A percentile compares a stretch with the other conserved stretches of the same genome.
Evolutionary conservation across 2,797 vertebrate species (phyloP).

Genomic region (Halcyon leucocephala): DNA sequence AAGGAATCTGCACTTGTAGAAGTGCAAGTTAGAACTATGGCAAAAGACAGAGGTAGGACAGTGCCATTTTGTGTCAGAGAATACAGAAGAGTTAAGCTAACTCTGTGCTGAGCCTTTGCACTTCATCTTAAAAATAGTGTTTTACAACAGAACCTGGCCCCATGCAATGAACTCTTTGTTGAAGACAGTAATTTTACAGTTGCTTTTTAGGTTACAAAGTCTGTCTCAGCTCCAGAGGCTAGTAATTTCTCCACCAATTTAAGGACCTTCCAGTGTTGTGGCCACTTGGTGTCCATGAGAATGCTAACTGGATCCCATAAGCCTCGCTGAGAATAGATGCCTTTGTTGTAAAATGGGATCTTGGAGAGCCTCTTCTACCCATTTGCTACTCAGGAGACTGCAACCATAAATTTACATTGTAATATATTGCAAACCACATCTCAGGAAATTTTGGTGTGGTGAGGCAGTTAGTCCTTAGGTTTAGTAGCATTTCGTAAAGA

Average conservation of each 20-base stretch:
- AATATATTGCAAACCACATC: neutral
- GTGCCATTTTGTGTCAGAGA: neutral
- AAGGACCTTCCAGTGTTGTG: neutral
- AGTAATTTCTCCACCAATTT: constrained; percentile 41
- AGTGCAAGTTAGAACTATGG: neutral
- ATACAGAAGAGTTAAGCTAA: neutral
- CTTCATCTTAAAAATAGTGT: neutral
- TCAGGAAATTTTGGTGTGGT: neutral
- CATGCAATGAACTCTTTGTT: neutral
- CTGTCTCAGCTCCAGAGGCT: neutral
- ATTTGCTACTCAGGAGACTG: neutral
- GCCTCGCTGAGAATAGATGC: constrained; percentile 6
- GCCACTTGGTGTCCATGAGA: neutral
- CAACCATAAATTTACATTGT: neutral
- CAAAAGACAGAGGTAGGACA: neutral
- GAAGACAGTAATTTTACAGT: constrained; percentile 45
- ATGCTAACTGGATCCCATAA: neutral
- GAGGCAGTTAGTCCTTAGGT: neutral
- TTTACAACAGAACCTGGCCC: constrained; percentile 14
- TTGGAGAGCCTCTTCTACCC: neutral
- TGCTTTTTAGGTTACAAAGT: constrained; percentile 34
- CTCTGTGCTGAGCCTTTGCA: neutral
- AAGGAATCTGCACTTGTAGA: neutral
- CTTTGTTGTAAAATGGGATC: neutral
- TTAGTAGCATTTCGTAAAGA: neutral